A percentile compares a stretch with the other conserved stretches of the same genome.
Conservation (phyloP, 2,797 vertebrate genomes). For the Artibeus jamaicensis region DNA sequence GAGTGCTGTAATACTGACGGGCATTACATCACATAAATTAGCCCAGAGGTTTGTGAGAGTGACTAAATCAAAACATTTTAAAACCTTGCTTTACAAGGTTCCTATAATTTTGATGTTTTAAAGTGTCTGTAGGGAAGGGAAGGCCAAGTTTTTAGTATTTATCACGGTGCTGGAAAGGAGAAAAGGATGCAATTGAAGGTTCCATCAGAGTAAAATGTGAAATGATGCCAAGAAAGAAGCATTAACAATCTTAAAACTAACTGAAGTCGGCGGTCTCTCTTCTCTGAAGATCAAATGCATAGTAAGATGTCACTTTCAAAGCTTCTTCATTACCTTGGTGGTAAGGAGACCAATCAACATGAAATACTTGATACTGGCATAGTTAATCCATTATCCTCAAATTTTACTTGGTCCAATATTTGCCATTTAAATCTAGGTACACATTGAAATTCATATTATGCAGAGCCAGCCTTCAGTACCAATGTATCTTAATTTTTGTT, state of each 20-base stretch:
- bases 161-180: constrained; percentile 2
- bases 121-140: constrained; percentile 12
- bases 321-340: constrained; percentile 49
- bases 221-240: constrained; percentile 43
- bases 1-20: not conserved
- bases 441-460: not conserved
- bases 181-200: not conserved
- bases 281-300: constrained; percentile 38
- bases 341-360: constrained; percentile 59
- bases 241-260: constrained; percentile 32
- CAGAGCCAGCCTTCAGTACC: not conserved
- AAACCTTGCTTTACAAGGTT: constrained; percentile 43
- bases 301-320: constrained; percentile 54
- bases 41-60: not conserved
- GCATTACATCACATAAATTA: not conserved
- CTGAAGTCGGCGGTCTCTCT: not conserved
- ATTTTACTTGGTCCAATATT: constrained; percentile 56
- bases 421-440: constrained; percentile 54
- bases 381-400: constrained; percentile 70
- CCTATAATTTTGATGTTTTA: constrained; percentile 52
- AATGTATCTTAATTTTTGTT: not conserved
- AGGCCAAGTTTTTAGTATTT: constrained; percentile 51
- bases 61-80: constrained; percentile 30
- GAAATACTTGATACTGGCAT: constrained; percentile 58
- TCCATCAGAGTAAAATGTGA: constrained; percentile 40